phyloP scores from a whole-genome alignment of 2,113 vertebrate genomes.

The Cebidichthys violaceus region DNA sequence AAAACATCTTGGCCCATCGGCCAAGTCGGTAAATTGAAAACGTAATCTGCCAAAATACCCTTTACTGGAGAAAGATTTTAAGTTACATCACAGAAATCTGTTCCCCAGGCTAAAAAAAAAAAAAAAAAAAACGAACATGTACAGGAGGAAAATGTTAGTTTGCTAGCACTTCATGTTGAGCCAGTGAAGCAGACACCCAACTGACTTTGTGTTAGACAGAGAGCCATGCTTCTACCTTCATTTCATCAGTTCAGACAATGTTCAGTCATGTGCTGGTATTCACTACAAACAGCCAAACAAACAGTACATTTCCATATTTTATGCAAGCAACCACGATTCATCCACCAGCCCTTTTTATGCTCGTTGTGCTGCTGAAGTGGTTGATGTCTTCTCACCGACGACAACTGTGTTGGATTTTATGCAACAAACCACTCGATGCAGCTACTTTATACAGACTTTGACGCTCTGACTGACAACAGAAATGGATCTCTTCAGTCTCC shows the following conservation, averaged over 20 bases:
- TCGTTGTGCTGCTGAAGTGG: neutral
- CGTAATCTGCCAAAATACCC: neutral
- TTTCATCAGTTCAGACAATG: neutral
- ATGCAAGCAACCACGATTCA: neutral
- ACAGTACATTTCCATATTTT: neutral
- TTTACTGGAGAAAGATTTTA: neutral
- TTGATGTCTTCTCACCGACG: neutral
- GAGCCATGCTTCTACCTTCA: neutral
- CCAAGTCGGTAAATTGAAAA: slow-evolving; percentile 31
- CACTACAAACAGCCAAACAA: neutral
- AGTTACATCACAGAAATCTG: neutral
- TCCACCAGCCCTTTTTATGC: neutral
- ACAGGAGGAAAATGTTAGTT: neutral
- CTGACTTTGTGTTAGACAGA: neutral
- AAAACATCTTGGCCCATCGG: slow-evolving; percentile 12
- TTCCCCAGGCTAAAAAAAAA: neutral
- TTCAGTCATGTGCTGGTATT: neutral
- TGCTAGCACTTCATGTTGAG: neutral
- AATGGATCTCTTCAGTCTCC: neutral
- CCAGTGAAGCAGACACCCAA: neutral
- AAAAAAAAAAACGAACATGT: no score
- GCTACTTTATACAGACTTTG: neutral
- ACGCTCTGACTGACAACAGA: neutral
- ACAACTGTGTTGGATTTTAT: neutral
- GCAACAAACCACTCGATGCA: neutral